These are phyloP conservation scores for Notamacropus eugenii DNA, from an alignment of 2,797 vertebrate genomes.

Conservation along the genomic window DNA sequence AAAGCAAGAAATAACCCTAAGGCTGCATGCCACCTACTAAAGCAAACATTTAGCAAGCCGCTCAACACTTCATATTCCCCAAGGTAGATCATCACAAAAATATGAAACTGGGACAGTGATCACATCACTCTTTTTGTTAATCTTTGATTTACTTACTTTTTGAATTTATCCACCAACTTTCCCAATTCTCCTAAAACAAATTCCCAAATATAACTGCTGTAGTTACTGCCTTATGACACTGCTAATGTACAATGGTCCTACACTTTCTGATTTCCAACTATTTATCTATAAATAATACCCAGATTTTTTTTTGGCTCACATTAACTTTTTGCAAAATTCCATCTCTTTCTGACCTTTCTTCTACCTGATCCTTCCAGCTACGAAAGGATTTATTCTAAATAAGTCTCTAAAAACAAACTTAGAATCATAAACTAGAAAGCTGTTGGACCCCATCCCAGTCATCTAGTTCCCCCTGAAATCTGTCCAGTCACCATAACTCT, in stretches of 20 bases:
- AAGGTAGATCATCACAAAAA: slow-evolving; percentile 43
- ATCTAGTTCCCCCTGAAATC: not conserved
- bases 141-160: slow-evolving; percentile 53
- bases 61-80: slow-evolving; percentile 48
- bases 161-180: slow-evolving; percentile 26
- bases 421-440: not conserved
- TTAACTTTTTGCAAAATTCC: slow-evolving; percentile 13
- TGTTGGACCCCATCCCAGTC: not conserved
- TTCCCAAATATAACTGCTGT: slow-evolving; percentile 15
- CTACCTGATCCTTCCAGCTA: slow-evolving; percentile 26
- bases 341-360: slow-evolving; percentile 12
- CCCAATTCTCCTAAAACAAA: slow-evolving; percentile 47
- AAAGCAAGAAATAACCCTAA: not conserved
- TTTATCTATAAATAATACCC: not conserved
- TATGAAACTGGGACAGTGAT: slow-evolving; percentile 47
- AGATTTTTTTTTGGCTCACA: not conserved
- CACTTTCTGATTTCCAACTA: not conserved
- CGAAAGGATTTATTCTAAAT: not conserved
- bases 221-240: slow-evolving; percentile 7
- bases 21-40: not conserved
- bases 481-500: not conserved
- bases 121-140: slow-evolving; percentile 52
- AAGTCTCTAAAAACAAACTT: not conserved
- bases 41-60: slow-evolving; percentile 47
- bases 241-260: not conserved